Base-by-base conservation (phyloP, 2,797 vertebrate genomes). In the Podarcis lilfordi region DNA sequence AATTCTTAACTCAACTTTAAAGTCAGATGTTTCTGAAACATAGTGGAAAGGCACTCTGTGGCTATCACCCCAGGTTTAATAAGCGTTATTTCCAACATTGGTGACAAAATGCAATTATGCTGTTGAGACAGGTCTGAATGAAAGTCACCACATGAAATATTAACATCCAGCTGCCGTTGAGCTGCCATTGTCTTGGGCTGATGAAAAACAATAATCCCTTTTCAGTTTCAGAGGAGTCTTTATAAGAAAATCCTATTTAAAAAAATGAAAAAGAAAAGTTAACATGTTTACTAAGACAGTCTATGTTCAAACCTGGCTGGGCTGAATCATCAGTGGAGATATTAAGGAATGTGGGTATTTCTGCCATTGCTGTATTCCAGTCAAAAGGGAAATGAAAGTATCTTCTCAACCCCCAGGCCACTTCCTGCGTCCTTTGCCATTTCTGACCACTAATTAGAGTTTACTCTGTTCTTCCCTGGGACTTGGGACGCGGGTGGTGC, bases 161-260 rank as follows among this genome's bases (percentile, higher is more conserved):
- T 95, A 94, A 93, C 92, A 90, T 93, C 95, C 93, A 92, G 92
- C 91, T 94, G 86, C 91, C 91, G 88, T 93, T 92, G 90, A 90
- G 90, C 88, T 91, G 89, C 88, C 91, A 82, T 93, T 93, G 92
- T 93, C 90, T 88, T 89, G 68, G 80, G 37, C 69, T 94, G 93
- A 94, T 90, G 86, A 90, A 91, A 95, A 95, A 90, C 88, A 84
- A 89, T 85, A 82, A 93, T 94, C 94, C 89, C 87, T 91, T 95
- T 94, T 93, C 89, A 93, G 90, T 94, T 94, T 95, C 88, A 89
- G 79, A 85, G 89, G 86, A 77, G 86, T 91, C 85, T 95, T 92
- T 94, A 90, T 92, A 93, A 94, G 91, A 92, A 91, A 92, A 92
- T 93, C n/a, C 15, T 29, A 15, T 64, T 81, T 10, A 93, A 93